phyloP scores from a whole-genome alignment of 2,797 vertebrate genomes.

The Huso huso region DNA sequence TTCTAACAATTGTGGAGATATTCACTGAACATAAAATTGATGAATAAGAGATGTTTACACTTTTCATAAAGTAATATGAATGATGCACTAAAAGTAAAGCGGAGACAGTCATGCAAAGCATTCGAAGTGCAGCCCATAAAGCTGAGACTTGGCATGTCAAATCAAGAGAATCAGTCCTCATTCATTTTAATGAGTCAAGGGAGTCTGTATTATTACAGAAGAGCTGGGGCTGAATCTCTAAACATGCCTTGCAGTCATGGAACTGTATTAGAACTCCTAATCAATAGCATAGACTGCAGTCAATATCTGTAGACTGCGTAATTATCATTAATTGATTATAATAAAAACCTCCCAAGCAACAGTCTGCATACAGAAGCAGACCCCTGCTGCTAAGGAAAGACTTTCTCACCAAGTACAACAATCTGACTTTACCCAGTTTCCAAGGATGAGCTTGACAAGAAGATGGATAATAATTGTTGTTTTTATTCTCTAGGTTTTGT shows the following conservation, averaged over 20 bases:
- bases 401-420: slow-evolving; percentile 34
- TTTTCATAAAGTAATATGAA: slow-evolving; percentile 59
- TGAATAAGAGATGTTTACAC: slow-evolving; percentile 58
- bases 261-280: slow-evolving; percentile 31
- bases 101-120: slow-evolving; percentile 34
- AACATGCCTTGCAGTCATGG: slow-evolving; percentile 21
- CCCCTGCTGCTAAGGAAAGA: slow-evolving; percentile 29
- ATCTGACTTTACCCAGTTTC: slow-evolving; percentile 15
- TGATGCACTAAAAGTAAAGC: slow-evolving; percentile 51
- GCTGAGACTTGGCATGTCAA: slow-evolving; percentile 30
- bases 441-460: too few relatives aligned
- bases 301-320: slow-evolving; percentile 33
- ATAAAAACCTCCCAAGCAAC: slow-evolving; percentile 33
- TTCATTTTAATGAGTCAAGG: slow-evolving; percentile 44
- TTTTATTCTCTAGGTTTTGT: too few relatives aligned
- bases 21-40: slow-evolving; percentile 41
- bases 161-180: slow-evolving; percentile 37
- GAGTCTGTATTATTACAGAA: slow-evolving; percentile 29
- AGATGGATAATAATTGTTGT: too few relatives aligned
- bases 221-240: slow-evolving; percentile 26
- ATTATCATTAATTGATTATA: slow-evolving; percentile 36
- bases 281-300: slow-evolving; percentile 35
- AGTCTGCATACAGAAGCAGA: slow-evolving; percentile 40
- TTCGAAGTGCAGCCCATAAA: slow-evolving; percentile 38
- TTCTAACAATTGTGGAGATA: slow-evolving; percentile 47